Base-by-base conservation (phyloP, 2,113 vertebrate species). In the Cebidichthys violaceus region DNA sequence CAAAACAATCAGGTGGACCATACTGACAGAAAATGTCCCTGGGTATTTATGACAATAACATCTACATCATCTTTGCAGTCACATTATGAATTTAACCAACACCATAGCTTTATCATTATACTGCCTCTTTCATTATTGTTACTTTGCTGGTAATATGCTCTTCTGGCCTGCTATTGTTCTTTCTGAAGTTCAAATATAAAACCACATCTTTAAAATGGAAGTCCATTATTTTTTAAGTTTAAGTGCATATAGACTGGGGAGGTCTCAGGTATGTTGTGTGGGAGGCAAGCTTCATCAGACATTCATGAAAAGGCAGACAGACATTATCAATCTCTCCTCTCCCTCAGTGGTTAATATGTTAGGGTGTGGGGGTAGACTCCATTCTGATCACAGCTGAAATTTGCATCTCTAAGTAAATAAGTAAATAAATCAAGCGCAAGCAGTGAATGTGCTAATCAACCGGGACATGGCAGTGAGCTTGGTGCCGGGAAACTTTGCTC, bases 321-420 rank as follows among this genome's bases (percentile, higher is more conserved):
- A 93, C 91, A 90, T 95, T 92, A 95, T 95, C 94, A 95, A 93
- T 94, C 92, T 94, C 87, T 84, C 88, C 89, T 90, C 84, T 91
- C 90, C 75, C 89, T 90, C 79, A 83, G 70, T 88, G 87, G 83
- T 93, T 95, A 86, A 94, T 93, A 93, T 92, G 90, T 90, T 89
- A 60, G 78, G 85, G 70, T 78, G 88, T 79, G 88, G 88, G 89
- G 81, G 87, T 84, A 87, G 91, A 92, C 90, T 92, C 87, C 89
- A 92, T 93, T 94, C 90, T 92, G 94, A 94, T 95, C 92, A 90
- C 88, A 80, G 87, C 87, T 89, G 82, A 92, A 94, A 96, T 96
- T 96, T 96, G 95, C 95, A 95, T 95, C 91, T 80, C 88, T 95
- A 94, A 95, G 94, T 95, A 95, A 95, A 95, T 95, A 95, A 95